phyloP scores from a whole-genome alignment of 2,113 vertebrate species.

The Callipepla californica region DNA sequence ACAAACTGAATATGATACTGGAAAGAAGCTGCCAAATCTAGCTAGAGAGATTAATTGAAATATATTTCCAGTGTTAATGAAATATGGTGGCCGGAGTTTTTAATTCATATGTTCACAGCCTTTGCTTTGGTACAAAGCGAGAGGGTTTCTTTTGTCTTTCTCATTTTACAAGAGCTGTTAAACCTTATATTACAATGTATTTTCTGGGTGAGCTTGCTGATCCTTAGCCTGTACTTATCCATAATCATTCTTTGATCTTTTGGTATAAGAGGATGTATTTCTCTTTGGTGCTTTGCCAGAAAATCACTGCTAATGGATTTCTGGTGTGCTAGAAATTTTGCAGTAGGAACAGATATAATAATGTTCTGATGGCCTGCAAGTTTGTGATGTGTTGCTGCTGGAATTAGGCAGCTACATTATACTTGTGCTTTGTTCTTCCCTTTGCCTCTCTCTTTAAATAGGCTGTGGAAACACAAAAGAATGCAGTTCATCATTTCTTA shows the following conservation, averaged over 20 bases:
- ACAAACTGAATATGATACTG: background rate
- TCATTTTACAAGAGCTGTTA: slow-evolving; percentile 12
- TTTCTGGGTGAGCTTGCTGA: slow-evolving; percentile 25
- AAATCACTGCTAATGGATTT: slow-evolving; percentile 62
- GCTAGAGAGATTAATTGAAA: slow-evolving; percentile 52
- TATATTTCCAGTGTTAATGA: slow-evolving; percentile 51
- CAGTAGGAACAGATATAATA: background rate
- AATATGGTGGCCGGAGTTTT: background rate
- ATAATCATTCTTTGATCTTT: slow-evolving; percentile 47
- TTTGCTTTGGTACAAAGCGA: slow-evolving; percentile 55
- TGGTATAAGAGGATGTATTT: slow-evolving; percentile 58
- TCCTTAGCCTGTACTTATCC: slow-evolving; percentile 49
- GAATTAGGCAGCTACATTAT: background rate
- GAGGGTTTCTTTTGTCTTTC: slow-evolving; percentile 44
- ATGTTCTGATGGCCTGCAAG: background rate
- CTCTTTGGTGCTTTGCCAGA: slow-evolving; percentile 48
- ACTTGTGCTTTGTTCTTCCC: background rate
- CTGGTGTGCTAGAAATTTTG: slow-evolving; percentile 36
- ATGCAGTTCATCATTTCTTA: background rate
- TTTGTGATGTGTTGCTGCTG: background rate
- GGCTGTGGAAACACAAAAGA: background rate
- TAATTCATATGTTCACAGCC: background rate
- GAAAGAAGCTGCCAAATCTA: background rate
- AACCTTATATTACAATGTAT: slow-evolving; percentile 16
- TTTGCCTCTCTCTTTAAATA: background rate